Evolutionary conservation across 2,888 invertebrate species (phyloP), one percentile per base, ranked within the genome.

Genomic region (Aelia acuminata): DNA sequence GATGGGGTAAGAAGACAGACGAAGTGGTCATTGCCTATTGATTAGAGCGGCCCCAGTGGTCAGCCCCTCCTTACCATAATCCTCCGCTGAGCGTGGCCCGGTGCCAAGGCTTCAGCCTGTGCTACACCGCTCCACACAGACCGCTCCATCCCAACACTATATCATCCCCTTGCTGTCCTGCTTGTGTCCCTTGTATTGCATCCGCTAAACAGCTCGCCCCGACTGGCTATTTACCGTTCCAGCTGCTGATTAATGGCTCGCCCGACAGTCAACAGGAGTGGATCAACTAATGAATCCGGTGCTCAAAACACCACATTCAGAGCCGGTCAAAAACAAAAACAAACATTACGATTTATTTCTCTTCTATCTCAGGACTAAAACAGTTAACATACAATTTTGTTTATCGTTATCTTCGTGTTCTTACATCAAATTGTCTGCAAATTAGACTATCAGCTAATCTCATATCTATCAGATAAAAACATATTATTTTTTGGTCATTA

Each of bases 11-110:
- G 63, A 31, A 63, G 63, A 63, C 63, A 63, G 63, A 31, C 63
- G 13, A 11, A 39, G 39, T 22, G 80, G 80, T 80, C 80, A 80
- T 80, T 80, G 80, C 43, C 80, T 80, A 80, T 80, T 80, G 80
- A 80, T 80, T 80, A 80, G 80, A 8, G 7, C 11, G 22, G 43
- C n/a, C 8, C 39, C 63, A 43, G 39, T 43, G 39, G 80, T 22
- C 80, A 39, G 7, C 80, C 80, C 80, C 80, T 80, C 80, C 80
- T 80, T 80, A 80, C 43, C 80, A 80, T 80, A 80, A 80, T 80
- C 80, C 80, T n/a, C 63, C 18, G 4, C 15, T 8, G 43, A 5
- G n/a, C 80, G 43, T 80, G 80, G 80, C 43, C 80, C 80, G 13
- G 22, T 80, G 80, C 80, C 80, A 80, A 80, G 35, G 43, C 11